Conservation (phyloP, 2,797 vertebrate genomes). For the Cossypha niveicapilla region DNA sequence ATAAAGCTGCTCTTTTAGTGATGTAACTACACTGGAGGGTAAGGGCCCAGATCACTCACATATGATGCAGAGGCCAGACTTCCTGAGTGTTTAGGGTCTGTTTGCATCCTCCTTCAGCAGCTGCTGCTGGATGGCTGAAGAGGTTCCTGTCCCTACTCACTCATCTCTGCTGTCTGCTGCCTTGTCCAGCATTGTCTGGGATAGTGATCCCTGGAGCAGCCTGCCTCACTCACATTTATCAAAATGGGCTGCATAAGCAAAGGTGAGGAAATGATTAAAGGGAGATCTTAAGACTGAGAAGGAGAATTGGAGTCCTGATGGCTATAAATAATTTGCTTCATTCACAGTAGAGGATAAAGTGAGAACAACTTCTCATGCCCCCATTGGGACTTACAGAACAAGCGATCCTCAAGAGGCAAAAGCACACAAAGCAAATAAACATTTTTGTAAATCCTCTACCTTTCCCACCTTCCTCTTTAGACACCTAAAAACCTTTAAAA, state of each 20-base stretch:
- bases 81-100: neutral
- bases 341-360: neutral
- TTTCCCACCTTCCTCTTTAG: neutral
- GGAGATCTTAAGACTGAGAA: neutral
- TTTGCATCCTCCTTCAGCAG: neutral
- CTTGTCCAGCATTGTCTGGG: neutral
- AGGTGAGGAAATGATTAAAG: neutral
- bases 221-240: neutral
- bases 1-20: neutral
- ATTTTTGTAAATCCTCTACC: neutral
- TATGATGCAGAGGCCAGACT: fast-evolving
- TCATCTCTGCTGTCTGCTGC: neutral
- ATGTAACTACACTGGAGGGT: neutral
- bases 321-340: neutral
- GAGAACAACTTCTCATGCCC: neutral
- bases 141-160: neutral
- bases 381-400: neutral
- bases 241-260: neutral
- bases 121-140: neutral
- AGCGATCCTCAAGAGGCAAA: neutral
- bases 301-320: neutral
- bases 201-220: neutral
- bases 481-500: neutral
- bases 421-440: neutral
- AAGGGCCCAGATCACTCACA: neutral